Conservation (phyloP, 2,888 invertebrate species). For the Formica aserva region DNA sequence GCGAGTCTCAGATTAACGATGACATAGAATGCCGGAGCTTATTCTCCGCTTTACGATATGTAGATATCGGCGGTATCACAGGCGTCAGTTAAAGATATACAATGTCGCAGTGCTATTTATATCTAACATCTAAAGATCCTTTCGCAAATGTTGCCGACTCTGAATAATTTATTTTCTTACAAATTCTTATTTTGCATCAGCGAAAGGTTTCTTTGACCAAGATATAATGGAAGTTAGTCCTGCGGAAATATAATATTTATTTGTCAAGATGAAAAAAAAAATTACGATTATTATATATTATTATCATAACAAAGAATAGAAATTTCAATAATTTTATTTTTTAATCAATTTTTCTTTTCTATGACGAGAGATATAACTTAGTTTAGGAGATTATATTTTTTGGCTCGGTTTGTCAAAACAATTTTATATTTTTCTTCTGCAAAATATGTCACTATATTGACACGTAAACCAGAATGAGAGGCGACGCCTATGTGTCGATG, state of each 20-base stretch:
- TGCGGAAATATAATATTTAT: neutral
- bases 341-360: neutral
- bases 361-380: neutral
- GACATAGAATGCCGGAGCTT: constrained; percentile 53
- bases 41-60: constrained; percentile 18
- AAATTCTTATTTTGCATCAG: neutral
- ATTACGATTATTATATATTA: constrained; percentile 15
- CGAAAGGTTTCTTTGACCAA: neutral
- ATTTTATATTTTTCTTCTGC: neutral
- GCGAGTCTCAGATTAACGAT: constrained; percentile 69
- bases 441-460: neutral
- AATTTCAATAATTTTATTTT: neutral
- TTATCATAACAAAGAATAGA: neutral
- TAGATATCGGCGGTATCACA: constrained; percentile 39
- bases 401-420: neutral
- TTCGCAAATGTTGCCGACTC: neutral
- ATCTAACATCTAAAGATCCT: neutral
- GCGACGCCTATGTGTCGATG: constrained; percentile 62
- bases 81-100: constrained; percentile 40
- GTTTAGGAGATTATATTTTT: neutral
- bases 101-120: neutral
- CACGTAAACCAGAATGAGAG: neutral
- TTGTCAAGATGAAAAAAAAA: neutral
- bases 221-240: neutral
- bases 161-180: neutral